These are phyloP conservation scores for Nesospiza acunhae DNA, from an alignment of 2,113 vertebrate species.

Conservation along the genomic window DNA sequence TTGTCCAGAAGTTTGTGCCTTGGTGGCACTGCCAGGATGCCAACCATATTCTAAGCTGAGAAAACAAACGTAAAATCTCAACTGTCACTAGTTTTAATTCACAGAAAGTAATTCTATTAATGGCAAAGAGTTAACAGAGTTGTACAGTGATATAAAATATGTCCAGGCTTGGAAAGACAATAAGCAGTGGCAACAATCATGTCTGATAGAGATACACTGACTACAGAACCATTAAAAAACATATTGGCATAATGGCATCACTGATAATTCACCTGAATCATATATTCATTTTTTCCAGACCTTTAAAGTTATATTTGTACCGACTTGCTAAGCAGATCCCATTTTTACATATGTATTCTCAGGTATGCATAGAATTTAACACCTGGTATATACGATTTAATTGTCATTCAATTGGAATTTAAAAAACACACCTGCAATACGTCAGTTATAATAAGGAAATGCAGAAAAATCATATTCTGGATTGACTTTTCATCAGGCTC, in stretches of 20 bases:
- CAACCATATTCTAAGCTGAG: not conserved
- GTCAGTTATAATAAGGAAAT: not conserved
- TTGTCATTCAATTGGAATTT: not conserved
- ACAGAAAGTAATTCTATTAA: not conserved
- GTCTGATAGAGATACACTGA: not conserved
- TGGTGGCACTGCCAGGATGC: not conserved
- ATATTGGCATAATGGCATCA: not conserved
- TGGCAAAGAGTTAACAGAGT: not conserved
- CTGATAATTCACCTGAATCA: not conserved
- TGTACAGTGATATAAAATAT: not conserved
- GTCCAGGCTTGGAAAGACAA: not conserved
- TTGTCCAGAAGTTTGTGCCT: not conserved
- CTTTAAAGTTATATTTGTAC: not conserved
- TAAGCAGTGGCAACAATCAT: not conserved
- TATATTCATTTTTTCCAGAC: not conserved
- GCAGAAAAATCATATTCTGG: not conserved
- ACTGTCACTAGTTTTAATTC: not conserved
- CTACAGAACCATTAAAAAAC: not conserved
- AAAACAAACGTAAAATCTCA: not conserved
- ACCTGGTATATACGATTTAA: not conserved
- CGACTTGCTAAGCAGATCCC: not conserved
- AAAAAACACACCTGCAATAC: not conserved
- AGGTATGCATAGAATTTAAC: not conserved
- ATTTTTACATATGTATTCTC: not conserved
- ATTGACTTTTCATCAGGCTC: slow-evolving; percentile 22